A percentile compares a stretch with the other conserved stretches of the same genome.
Evolutionary conservation across 2,888 invertebrate species (phyloP).

Genomic region (Andricus quercusramuli): DNA sequence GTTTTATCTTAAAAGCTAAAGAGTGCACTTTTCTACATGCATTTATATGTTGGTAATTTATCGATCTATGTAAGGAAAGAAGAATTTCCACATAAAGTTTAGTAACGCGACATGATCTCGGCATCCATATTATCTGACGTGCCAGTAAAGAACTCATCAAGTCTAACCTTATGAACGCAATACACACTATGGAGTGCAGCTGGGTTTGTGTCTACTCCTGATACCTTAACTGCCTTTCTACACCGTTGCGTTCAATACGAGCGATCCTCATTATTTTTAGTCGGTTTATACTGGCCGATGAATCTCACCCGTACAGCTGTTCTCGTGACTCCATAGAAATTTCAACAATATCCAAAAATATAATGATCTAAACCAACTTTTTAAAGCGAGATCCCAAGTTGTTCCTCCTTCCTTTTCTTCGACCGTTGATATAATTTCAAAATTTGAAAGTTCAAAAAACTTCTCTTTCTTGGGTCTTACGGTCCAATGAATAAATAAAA

Average conservation of each 20-base stretch:
- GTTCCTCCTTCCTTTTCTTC: no score
- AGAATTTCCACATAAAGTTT: slow-evolving; percentile 5
- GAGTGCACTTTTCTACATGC: neutral
- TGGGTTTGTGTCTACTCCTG: neutral
- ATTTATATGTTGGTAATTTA: slow-evolving; percentile 11
- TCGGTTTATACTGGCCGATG: neutral
- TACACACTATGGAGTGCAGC: neutral
- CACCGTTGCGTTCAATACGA: neutral
- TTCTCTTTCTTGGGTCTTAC: no score
- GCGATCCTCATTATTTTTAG: neutral
- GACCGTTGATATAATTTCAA: no score
- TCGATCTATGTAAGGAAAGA: neutral
- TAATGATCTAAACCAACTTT: no score
- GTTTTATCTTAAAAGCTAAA: neutral
- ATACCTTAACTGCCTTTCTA: neutral
- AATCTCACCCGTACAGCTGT: neutral
- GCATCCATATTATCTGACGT: slow-evolving; percentile 20
- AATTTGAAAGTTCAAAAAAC: no score
- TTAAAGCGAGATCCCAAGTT: no score
- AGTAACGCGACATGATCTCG: slow-evolving; percentile 17
- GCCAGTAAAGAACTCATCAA: slow-evolving; percentile 19
- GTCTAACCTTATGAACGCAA: slow-evolving; percentile 15
- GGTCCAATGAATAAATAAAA: no score
- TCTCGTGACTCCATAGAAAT: neutral
- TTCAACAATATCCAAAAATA: neutral